Evolutionary conservation across 1,140 invertebrate species (phyloP), one percentile per base, ranked within the genome.

Genomic region (Lordiphosa collinella): DNA sequence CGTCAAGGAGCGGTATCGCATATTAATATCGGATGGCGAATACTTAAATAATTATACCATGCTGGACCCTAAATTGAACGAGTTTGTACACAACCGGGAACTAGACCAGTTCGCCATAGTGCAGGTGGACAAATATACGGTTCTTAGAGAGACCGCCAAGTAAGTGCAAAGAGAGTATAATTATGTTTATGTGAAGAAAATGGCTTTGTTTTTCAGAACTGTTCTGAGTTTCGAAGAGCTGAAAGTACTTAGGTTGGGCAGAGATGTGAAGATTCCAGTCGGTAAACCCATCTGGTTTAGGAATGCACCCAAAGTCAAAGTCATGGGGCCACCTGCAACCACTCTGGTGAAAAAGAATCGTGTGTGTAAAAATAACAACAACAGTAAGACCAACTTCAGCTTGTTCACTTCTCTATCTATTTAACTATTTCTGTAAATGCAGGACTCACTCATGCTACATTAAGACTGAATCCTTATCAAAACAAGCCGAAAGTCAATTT

Each of bases 401-500:
- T 52, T 84, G 16, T 73, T 88, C 48, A 25, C 69, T 2, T 73
- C 78, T 8, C 55, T 82, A 18, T 18, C 2, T 18, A 18, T 4
- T 18, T 18, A 18, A 18, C 18, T 18, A 18, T 4, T 18, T 18
- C 4, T 18, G 18, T 18, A 0, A 86, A 64, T 74, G 9, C 64
- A 2, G 90, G 91, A 48, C 88, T 92, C 76, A 91, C 90, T 7
- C 90, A 92, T 89, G 94, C 95, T 0, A 97, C 98, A 69, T 90
- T 91, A 4, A 94, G 93, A 68, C 90, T 98, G 0, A 97, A 94
- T 80, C 96, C 96, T 5, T 98, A 97, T 89, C 96, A 97, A 87
- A 97, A 97, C 84, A 95, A 93, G 40, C 99, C 96, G 97, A 93
- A 96, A 1, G 97, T 99, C 54, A 95, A 96, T 88, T 98, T 94